These are phyloP conservation scores for Pachydiplax longipennis DNA, from an alignment of 2,888 invertebrate genomes.

Conservation along the genomic window DNA sequence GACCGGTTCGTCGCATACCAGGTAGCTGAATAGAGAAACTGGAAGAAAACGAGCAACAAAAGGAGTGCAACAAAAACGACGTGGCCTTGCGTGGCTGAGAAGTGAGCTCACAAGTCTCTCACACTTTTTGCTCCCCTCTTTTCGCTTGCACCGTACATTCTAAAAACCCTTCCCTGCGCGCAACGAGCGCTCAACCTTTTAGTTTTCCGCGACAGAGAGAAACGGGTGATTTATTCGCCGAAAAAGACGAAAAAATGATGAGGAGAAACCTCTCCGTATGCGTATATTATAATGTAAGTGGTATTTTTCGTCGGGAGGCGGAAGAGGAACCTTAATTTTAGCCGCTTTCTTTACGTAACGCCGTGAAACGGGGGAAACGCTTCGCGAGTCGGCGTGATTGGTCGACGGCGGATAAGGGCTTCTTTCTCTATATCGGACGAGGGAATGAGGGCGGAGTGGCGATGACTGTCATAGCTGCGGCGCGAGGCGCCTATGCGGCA, in stretches of 20 bases:
- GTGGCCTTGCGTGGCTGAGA: background rate
- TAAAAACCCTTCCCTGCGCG: background rate
- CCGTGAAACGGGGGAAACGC: background rate
- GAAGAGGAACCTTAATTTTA: background rate
- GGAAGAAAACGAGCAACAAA: background rate
- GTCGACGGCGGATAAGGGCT: background rate
- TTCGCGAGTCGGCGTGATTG: background rate
- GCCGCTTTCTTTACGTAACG: background rate
- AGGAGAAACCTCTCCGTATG: too few species aligned
- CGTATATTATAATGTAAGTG: too few species aligned
- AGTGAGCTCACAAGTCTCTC: background rate
- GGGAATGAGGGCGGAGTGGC: background rate
- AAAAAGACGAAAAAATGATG: background rate
- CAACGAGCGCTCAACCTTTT: background rate
- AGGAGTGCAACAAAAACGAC: background rate
- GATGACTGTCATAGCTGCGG: background rate
- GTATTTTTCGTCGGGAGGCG: background rate
- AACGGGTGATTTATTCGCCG: background rate
- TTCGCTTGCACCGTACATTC: background rate
- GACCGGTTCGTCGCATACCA: background rate
- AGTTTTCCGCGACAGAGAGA: background rate
- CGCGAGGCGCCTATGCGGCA: background rate
- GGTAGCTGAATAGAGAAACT: background rate
- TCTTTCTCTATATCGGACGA: background rate
- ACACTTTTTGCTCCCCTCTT: background rate